These are phyloP conservation scores for Orthosia gothica DNA, from an alignment of 2,888 invertebrate genomes.

Conservation along the genomic window DNA sequence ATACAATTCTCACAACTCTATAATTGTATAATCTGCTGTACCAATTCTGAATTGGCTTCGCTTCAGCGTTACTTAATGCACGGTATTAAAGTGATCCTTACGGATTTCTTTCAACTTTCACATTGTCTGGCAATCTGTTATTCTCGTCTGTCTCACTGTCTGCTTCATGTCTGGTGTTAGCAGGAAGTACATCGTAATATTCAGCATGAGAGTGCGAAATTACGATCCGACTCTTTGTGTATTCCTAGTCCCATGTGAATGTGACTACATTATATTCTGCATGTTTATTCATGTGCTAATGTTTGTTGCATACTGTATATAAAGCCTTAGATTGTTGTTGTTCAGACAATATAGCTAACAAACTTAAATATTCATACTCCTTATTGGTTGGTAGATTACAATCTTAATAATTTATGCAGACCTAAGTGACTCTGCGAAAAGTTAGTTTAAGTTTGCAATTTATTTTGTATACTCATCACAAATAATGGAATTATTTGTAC, in stretches of 20 bases:
- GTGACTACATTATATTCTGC: conserved; percentile 13
- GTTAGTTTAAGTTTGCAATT: conserved; percentile 8
- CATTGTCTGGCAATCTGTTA: conserved; percentile 60
- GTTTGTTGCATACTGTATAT: background rate
- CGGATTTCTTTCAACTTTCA: conserved; percentile 65
- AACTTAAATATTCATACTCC: background rate
- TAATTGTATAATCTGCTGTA: conserved; percentile 13
- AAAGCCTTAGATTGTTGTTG: background rate
- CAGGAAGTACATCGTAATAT: conserved; percentile 41
- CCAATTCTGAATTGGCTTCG: conserved; percentile 33
- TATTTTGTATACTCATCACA: conserved; percentile 21
- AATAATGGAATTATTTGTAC: background rate
- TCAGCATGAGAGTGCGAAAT: conserved; percentile 47
- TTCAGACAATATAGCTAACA: background rate
- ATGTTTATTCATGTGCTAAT: background rate
- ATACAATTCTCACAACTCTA: conserved; percentile 1
- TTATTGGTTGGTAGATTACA: conserved; percentile 6
- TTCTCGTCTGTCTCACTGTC: conserved; percentile 56
- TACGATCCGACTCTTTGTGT: conserved; percentile 34
- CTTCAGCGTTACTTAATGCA: conserved; percentile 28
- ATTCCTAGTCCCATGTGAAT: conserved; percentile 7
- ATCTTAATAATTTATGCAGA: conserved; percentile 15
- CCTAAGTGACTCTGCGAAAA: conserved; percentile 14
- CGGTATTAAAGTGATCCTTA: conserved; percentile 50
- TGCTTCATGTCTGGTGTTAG: conserved; percentile 48